These are phyloP conservation scores for Danio choprae DNA, from an alignment of 2,797 vertebrate genomes.

Conservation along the genomic window DNA sequence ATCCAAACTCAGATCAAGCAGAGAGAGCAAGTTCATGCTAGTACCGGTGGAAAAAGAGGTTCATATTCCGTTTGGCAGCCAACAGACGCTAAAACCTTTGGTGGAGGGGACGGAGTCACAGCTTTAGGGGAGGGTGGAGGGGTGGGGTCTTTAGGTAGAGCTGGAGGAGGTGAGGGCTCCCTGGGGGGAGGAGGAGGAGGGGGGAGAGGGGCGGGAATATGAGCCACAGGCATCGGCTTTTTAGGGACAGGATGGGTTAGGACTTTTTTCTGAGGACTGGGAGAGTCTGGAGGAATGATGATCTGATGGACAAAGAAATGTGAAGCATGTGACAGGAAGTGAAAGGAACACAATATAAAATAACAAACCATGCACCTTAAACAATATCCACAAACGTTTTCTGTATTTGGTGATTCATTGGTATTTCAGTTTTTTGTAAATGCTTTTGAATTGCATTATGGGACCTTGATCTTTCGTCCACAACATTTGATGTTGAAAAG, in stretches of 20 bases:
- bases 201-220: slow-evolving; percentile 39
- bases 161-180: slow-evolving; percentile 55
- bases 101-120: slow-evolving; percentile 32
- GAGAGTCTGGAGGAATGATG: slow-evolving; percentile 84
- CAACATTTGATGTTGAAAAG: too few species aligned
- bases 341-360: slow-evolving; percentile 26
- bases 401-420: too few species aligned
- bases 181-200: slow-evolving; percentile 58
- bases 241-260: slow-evolving; percentile 66
- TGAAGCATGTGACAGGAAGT: slow-evolving; percentile 49
- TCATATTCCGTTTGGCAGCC: slow-evolving; percentile 85
- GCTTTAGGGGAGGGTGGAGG: slow-evolving; percentile 41
- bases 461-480: too few species aligned
- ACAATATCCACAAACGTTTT: too few species aligned
- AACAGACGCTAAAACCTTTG: slow-evolving; percentile 77
- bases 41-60: slow-evolving; percentile 72
- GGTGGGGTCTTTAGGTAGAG: slow-evolving; percentile 33
- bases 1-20: slow-evolving; percentile 3
- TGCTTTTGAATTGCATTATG: too few species aligned
- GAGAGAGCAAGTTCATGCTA: slow-evolving; percentile 79
- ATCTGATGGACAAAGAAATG: slow-evolving; percentile 73
- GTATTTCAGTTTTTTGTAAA: too few species aligned
- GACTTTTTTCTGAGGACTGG: slow-evolving; percentile 80
- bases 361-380: too few species aligned
- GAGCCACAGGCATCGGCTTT: slow-evolving; percentile 12